These are phyloP conservation scores for Macrotus californicus DNA, from an alignment of 2,113 vertebrate genomes.

Conservation along the genomic window DNA sequence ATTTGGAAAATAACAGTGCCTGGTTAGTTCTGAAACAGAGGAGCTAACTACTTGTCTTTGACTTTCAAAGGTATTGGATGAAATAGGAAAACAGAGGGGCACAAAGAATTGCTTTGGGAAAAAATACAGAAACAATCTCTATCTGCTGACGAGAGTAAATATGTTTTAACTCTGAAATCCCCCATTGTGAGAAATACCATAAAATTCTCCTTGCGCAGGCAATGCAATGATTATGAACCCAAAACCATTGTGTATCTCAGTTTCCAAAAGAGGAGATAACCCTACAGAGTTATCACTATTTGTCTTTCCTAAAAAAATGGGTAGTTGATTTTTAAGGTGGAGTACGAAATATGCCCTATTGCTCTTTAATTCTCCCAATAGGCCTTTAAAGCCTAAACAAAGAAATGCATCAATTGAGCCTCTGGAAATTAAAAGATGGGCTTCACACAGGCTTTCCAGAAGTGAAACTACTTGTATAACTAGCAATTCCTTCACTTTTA, in stretches of 20 bases:
- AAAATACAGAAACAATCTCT: background rate
- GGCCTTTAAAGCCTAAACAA: background rate
- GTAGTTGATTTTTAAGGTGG: background rate
- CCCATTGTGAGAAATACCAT: background rate
- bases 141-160: background rate
- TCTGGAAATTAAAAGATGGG: conserved; percentile 17
- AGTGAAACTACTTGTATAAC: background rate
- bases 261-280: background rate
- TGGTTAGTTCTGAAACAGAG: background rate
- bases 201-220: background rate
- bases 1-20: conserved; percentile 20
- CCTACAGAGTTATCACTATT: background rate
- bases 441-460: background rate
- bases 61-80: conserved; percentile 16
- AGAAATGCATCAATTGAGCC: background rate
- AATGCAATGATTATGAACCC: background rate
- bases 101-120: background rate
- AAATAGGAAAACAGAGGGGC: background rate
- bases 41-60: background rate
- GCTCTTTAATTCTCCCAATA: background rate
- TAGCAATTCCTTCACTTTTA: background rate
- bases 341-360: background rate
- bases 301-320: background rate
- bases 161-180: background rate
- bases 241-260: background rate